Base-by-base conservation (phyloP, 1,140 invertebrate genomes). In the Pseudomyrmex cubaensis region DNA sequence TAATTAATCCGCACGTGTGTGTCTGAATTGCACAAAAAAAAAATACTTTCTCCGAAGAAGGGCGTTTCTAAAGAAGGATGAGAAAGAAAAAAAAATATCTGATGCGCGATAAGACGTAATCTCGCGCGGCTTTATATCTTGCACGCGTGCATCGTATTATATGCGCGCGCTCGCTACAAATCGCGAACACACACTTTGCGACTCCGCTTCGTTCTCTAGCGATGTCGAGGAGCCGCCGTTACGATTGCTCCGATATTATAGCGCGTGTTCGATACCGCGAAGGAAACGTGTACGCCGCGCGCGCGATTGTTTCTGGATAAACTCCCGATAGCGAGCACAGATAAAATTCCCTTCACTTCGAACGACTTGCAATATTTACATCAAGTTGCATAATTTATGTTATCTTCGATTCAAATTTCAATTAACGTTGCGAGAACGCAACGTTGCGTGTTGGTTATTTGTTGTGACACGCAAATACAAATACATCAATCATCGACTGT, bases 181-280 rank as follows among this genome's bases (percentile, higher is more conserved):
- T 44, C n/a, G 54, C 44, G 76, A n/a, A n/a, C n/a, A n/a, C n/a
- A n/a, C n/a, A n/a, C 22, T 22, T n/a, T n/a, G n/a, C n/a, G n/a
- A 72, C 2, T 70, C 52, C 44, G 66, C 22, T 80, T 70, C 64
- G 76, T 80, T 80, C 67, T 56, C 35, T 56, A 80, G n/a, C 50
- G 44, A 69, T 80, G 76, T 80, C 3, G 2, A 54, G 54, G 35
- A 35, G 35, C 35, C 46, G 54, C 44, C 69, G 50, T n/a, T n/a
- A n/a, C 22, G 54, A 50, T 70, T 80, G 66, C 64, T 69, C 15
- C 44, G 62, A 80, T 35, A 7, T 7, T 80, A 80, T 50, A 61
- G 12, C 35, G 54, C 22, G 48, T 12, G 70, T 25, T 72, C 54
- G 44, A 78, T 78, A 48, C 63, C 48, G 12, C 52, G 50, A 54